These are phyloP conservation scores for Gasterosteus nipponicus DNA, from an alignment of 2,113 vertebrate genomes.

Conservation along the genomic window DNA sequence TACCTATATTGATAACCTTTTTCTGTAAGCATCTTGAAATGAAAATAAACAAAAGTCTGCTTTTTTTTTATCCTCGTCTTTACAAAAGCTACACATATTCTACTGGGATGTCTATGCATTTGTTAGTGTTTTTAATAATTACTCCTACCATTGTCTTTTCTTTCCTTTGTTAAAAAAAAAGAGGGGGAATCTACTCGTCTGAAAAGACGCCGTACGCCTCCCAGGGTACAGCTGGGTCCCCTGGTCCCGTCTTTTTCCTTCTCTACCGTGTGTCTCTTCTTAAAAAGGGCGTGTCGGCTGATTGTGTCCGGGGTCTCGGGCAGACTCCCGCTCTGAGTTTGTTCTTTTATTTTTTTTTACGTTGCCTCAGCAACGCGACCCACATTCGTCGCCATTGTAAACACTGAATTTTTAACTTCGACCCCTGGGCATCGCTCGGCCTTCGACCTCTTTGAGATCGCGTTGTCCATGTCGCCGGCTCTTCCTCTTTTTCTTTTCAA, in stretches of 20 bases:
- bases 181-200: constrained; percentile 74
- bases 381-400: constrained; percentile 67
- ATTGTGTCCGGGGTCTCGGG: constrained; percentile 64
- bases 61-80: constrained; percentile 71
- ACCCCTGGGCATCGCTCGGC: constrained; percentile 25
- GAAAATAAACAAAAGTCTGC: constrained; percentile 76
- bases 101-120: constrained; percentile 84
- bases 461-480: constrained; percentile 32
- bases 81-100: constrained; percentile 86
- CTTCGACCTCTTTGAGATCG: constrained; percentile 35
- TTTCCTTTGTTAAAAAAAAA: constrained; percentile 68
- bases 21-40: constrained; percentile 78
- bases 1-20: constrained; percentile 81
- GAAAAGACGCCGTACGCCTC: constrained; percentile 61
- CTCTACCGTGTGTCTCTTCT: constrained; percentile 51
- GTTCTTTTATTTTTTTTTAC: not conserved
- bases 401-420: constrained; percentile 63
- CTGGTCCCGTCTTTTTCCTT: constrained; percentile 43
- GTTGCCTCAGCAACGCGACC: constrained; percentile 39
- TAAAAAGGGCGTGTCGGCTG: constrained; percentile 54
- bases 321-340: constrained; percentile 22
- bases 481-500: constrained; percentile 39
- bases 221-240: constrained; percentile 52
- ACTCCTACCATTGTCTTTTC: constrained; percentile 74
- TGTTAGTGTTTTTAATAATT: constrained; percentile 83